Percentiles rank a stretch among this genome's conserved stretches.
Evolutionary conservation across 2,888 invertebrate genomes (phyloP).

Genomic region (Scaptodrosophila latifasciaeformis): DNA sequence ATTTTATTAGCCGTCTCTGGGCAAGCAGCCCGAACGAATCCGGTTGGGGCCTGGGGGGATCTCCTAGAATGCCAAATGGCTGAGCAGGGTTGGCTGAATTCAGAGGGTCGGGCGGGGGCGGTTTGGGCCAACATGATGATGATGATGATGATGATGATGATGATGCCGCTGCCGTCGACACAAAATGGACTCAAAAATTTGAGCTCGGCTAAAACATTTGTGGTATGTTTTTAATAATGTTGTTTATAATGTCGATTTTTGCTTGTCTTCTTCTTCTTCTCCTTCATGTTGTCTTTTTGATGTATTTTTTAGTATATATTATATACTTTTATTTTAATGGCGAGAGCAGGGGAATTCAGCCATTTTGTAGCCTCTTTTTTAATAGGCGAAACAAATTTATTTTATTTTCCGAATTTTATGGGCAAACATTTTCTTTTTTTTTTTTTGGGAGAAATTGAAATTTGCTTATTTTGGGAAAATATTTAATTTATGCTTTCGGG

Average conservation of each 20-base stretch:
- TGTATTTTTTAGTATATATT: conserved; percentile 25
- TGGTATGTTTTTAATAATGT: conserved; percentile 72
- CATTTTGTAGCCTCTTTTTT: too few species aligned
- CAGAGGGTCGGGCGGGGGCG: too few species aligned
- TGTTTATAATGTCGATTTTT: conserved; percentile 44
- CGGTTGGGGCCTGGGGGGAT: too few species aligned
- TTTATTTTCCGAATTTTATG: too few species aligned
- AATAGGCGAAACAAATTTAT: too few species aligned
- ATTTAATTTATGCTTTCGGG: background rate
- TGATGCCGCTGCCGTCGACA: conserved; percentile 22
- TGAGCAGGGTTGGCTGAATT: conserved; percentile 31
- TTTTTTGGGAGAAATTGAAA: conserved; percentile 41
- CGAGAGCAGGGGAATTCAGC: too few species aligned
- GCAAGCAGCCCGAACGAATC: conserved; percentile 3
- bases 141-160: background rate
- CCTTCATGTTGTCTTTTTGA: conserved; percentile 28
- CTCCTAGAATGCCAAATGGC: conserved; percentile 7
- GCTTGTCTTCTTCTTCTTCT: conserved; percentile 15
- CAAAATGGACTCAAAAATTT: conserved; percentile 72
- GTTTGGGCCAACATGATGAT: too few species aligned
- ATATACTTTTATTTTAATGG: too few species aligned
- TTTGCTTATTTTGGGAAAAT: background rate
- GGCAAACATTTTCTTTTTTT: too few species aligned
- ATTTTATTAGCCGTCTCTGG: conserved; percentile 55
- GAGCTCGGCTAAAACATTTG: conserved; percentile 64